Evolutionary conservation across 2,888 invertebrate species (phyloP).

Genomic region (Oxycera nigricornis): DNA sequence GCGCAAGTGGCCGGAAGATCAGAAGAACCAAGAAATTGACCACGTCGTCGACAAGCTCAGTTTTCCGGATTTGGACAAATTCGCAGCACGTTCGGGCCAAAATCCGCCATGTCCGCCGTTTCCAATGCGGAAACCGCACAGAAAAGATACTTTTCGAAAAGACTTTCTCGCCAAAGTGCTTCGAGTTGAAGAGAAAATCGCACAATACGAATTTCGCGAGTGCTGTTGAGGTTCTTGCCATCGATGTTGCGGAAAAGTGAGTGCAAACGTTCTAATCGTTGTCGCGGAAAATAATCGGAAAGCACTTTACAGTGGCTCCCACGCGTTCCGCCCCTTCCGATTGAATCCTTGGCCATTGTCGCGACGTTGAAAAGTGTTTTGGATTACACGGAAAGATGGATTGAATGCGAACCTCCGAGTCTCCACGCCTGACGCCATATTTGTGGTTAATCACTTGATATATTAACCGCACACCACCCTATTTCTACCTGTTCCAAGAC

Average conservation of each 20-base stretch:
- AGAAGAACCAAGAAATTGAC: conserved; percentile 18
- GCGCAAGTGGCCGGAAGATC: neutral
- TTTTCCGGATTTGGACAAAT: conserved; percentile 11
- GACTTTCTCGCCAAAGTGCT: conserved; percentile 1
- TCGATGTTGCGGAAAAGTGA: conserved; percentile 8
- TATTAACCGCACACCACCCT: conserved; percentile 34
- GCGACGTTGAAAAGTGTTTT: too few species aligned
- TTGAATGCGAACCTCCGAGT: too few species aligned
- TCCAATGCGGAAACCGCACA: too few species aligned
- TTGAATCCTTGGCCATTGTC: too few species aligned
- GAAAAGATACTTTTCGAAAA: neutral
- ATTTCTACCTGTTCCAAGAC: conserved; percentile 36
- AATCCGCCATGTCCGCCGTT: neutral
- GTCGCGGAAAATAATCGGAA: too few species aligned
- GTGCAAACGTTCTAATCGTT: too few species aligned
- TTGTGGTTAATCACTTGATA: conserved; percentile 43
- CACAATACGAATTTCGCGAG: too few species aligned
- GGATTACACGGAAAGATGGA: neutral
- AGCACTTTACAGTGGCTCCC: too few species aligned
- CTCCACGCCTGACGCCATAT: conserved; percentile 37
- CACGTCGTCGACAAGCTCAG: conserved; percentile 24
- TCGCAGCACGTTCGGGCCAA: neutral
- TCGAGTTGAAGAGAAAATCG: conserved; percentile 19
- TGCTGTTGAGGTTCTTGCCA: too few species aligned
- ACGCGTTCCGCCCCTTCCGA: too few species aligned